Conservation (phyloP, 2,888 invertebrate species). For the Lepidonotus clava region DNA sequence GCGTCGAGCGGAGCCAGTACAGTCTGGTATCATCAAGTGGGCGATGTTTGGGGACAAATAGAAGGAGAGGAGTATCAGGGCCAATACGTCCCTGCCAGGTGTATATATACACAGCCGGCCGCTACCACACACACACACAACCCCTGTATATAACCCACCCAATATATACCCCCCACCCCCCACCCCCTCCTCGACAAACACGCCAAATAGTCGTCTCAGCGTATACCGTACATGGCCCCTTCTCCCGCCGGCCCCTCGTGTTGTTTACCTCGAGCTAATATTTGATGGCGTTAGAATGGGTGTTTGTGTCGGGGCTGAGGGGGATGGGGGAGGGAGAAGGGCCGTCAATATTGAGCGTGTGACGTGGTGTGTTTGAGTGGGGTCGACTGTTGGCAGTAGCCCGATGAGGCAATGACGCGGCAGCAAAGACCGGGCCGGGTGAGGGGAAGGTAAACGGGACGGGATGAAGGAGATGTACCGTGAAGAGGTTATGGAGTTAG, state of each 20-base stretch:
- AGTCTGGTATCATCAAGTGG: background rate
- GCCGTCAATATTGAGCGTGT: background rate
- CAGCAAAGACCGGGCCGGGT: too few species aligned
- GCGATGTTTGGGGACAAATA: background rate
- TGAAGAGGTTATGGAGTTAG: too few species aligned
- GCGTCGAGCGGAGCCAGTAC: too few species aligned
- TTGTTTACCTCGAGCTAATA: conserved; percentile 8
- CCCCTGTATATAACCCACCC: background rate
- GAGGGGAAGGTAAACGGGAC: too few species aligned
- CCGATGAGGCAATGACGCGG: too few species aligned
- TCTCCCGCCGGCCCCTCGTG: background rate
- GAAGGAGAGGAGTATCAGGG: background rate
- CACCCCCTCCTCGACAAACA: background rate
- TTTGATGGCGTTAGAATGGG: conserved; percentile 24
- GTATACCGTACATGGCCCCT: too few species aligned
- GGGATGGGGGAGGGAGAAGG: background rate
- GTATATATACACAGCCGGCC: background rate
- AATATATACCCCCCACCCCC: background rate
- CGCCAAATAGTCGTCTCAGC: too few species aligned
- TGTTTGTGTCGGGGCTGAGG: background rate
- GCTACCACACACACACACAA: background rate
- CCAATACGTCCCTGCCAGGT: too few species aligned
- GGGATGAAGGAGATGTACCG: too few species aligned
- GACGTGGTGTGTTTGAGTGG: background rate
- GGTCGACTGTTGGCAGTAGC: too few species aligned